phyloP scores from a whole-genome alignment of 2,888 invertebrate genomes.

The Geophilus truncorum region DNA sequence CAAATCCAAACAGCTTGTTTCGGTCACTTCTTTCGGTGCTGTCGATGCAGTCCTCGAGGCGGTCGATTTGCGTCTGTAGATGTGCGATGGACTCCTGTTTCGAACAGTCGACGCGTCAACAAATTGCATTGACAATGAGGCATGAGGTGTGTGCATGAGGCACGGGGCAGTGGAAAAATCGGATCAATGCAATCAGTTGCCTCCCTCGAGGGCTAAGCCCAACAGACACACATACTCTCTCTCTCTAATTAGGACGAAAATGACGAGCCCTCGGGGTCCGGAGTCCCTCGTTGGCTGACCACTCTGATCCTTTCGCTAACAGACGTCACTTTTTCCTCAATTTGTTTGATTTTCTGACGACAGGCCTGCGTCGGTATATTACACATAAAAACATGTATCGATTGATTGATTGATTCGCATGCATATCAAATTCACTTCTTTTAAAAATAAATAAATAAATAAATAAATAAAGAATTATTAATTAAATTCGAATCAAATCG shows the following conservation, averaged over 20 bases:
- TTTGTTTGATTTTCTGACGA: constrained; percentile 76
- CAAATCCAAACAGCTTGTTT: not conserved
- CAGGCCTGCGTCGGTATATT: constrained; percentile 58
- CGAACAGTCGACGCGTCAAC: constrained; percentile 36
- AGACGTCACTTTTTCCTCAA: constrained; percentile 81
- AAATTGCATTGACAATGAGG: constrained; percentile 35
- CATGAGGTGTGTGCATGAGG: too few relatives aligned
- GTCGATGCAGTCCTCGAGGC: constrained; percentile 39
- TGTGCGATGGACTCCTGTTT: constrained; percentile 41
- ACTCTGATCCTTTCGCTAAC: constrained; percentile 83
- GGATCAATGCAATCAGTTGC: constrained; percentile 29
- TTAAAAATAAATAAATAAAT: too few relatives aligned
- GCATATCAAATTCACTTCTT: not conserved
- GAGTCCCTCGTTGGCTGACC: constrained; percentile 78
- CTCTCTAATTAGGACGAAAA: constrained; percentile 50
- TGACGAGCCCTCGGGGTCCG: constrained; percentile 63
- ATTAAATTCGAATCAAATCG: not conserved
- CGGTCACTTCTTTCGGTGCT: constrained; percentile 37
- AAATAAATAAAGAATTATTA: too few relatives aligned
- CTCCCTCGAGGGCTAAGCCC: not conserved
- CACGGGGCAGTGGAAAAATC: too few relatives aligned
- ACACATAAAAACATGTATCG: constrained; percentile 38
- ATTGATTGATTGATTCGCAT: too few relatives aligned
- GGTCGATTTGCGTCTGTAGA: constrained; percentile 39
- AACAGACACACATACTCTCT: not conserved